phyloP scores from a whole-genome alignment of 1,140 invertebrate genomes.

The Diprion similis region DNA sequence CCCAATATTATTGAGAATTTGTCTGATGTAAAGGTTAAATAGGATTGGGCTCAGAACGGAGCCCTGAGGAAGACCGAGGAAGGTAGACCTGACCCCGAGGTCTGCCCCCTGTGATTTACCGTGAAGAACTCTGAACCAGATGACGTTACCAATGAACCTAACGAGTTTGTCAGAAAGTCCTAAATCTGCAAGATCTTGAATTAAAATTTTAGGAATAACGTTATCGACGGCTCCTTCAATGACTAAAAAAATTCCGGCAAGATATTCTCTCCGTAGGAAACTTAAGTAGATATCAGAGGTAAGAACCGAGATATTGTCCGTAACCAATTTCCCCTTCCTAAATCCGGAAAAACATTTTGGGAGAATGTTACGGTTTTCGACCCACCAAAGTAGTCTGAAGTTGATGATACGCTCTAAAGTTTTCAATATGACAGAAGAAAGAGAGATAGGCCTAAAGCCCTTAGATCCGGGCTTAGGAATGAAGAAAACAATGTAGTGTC shows the following conservation, averaged over 20 bases:
- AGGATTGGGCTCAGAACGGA: slow-evolving; percentile 23
- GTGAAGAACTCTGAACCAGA: slow-evolving; percentile 3
- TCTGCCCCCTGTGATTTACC: slow-evolving; percentile 12
- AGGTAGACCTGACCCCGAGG: neutral
- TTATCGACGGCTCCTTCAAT: slow-evolving; percentile 30
- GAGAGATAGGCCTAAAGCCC: slow-evolving; percentile 27
- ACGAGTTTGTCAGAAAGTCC: slow-evolving; percentile 13
- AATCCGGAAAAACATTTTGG: slow-evolving; percentile 28
- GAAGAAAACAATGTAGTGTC: slow-evolving; percentile 17
- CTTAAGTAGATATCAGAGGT: slow-evolving; percentile 17
- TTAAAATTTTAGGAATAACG: slow-evolving; percentile 19
- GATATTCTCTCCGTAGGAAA: neutral
- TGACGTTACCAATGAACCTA: slow-evolving; percentile 18
- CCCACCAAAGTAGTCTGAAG: slow-evolving; percentile 27
- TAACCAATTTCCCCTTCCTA: slow-evolving; percentile 20
- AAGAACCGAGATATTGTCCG: slow-evolving; percentile 22
- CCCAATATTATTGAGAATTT: slow-evolving; percentile 6
- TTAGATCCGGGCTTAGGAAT: slow-evolving; percentile 24
- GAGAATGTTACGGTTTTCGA: slow-evolving; percentile 25
- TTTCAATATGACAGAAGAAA: slow-evolving; percentile 28
- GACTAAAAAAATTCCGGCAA: slow-evolving; percentile 22
- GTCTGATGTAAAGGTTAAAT: slow-evolving; percentile 21
- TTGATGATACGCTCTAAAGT: slow-evolving; percentile 30
- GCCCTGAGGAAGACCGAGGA: slow-evolving; percentile 27
- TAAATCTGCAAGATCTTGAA: slow-evolving; percentile 5